These are phyloP conservation scores for Smittia sp. DNA, from an alignment of 2,888 invertebrate genomes.

Conservation along the genomic window DNA sequence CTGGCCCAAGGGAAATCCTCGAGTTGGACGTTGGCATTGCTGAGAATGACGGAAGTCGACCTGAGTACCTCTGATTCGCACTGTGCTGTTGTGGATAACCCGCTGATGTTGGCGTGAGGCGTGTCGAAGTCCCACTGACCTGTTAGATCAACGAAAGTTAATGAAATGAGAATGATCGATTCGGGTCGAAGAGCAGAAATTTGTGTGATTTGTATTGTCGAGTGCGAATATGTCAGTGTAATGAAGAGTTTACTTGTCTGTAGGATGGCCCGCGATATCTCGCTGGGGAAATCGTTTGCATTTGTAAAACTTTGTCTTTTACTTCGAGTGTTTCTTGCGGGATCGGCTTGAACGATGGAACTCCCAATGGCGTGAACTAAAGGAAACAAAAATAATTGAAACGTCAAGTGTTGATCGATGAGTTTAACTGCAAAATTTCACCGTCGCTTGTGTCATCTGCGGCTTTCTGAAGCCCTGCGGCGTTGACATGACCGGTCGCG, in stretches of 20 bases:
- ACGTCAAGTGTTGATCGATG: background rate
- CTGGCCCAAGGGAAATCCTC: background rate
- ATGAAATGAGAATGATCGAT: background rate
- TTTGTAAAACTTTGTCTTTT: background rate
- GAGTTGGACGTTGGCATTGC: background rate
- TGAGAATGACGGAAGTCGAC: background rate
- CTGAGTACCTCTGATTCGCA: background rate
- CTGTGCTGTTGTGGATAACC: background rate
- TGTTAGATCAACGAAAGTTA: background rate
- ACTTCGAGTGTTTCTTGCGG: constrained; percentile 59
- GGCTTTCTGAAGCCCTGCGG: constrained; percentile 4
- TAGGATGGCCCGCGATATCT: constrained; percentile 5
- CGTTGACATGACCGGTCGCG: background rate
- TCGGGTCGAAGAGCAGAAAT: background rate
- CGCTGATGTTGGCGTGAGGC: background rate
- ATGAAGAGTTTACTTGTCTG: background rate
- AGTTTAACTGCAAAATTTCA: background rate
- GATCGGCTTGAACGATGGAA: constrained; percentile 77
- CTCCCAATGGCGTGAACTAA: constrained; percentile 57
- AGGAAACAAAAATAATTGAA: background rate
- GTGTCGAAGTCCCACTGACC: background rate
- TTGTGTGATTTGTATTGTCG: background rate
- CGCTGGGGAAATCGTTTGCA: no score
- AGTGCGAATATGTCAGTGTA: background rate
- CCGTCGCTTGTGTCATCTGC: constrained; percentile 29